phyloP scores from a whole-genome alignment of 2,113 vertebrate species.

The Aleadryas rufinucha region DNA sequence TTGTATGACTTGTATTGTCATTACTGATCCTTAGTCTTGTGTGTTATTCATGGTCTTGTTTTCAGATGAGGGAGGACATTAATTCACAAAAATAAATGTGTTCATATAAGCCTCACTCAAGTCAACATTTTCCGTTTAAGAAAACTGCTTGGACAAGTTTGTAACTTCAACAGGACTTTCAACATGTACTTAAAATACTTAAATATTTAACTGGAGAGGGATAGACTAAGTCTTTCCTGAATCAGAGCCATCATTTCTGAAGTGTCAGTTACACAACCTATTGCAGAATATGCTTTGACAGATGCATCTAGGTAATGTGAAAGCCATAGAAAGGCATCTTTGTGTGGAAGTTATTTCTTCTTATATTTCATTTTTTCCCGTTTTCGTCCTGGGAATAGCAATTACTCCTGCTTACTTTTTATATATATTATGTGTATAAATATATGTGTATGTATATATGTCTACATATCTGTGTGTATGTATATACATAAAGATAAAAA shows the following conservation, averaged over 20 bases:
- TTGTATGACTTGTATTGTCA: not conserved
- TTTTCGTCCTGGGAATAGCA: not conserved
- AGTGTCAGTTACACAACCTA: not conserved
- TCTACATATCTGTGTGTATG: not conserved
- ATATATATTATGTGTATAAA: not conserved
- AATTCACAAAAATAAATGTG: not conserved
- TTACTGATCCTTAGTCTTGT: not conserved
- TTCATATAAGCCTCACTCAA: not conserved
- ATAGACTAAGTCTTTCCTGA: slow-evolving; percentile 10
- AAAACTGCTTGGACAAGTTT: not conserved
- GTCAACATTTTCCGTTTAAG: not conserved
- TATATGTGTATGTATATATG: not conserved
- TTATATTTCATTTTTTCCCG: not conserved
- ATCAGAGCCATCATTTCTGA: not conserved
- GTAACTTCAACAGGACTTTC: not conserved
- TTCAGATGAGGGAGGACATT: not conserved
- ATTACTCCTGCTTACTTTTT: not conserved
- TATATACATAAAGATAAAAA: not conserved
- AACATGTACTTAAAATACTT: slow-evolving; percentile 19
- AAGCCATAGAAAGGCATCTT: not conserved
- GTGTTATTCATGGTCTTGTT: not conserved
- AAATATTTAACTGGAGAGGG: not conserved
- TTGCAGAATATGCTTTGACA: slow-evolving; percentile 28
- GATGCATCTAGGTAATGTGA: not conserved
- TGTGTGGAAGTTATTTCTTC: not conserved